Conservation (phyloP, 2,888 invertebrate genomes). For the Cryptus armator region DNA sequence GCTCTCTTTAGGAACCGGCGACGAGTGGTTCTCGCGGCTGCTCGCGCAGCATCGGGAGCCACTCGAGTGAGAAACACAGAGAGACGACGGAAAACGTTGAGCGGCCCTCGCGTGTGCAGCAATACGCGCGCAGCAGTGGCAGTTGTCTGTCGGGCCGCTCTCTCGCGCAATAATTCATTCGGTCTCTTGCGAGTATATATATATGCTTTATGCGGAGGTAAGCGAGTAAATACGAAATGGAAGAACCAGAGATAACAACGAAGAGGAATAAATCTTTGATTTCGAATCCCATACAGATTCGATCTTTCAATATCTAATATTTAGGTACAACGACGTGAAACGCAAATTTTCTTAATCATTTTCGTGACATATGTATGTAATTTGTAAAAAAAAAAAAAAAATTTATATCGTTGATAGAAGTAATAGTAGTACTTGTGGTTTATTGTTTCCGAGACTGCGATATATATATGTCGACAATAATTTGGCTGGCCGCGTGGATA, state of each 20-base stretch:
- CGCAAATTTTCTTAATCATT: no score
- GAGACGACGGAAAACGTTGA: constrained; percentile 15
- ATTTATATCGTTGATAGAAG: no score
- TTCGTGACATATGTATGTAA: no score
- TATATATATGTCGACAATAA: no score
- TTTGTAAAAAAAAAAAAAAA: no score
- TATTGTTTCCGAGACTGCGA: no score
- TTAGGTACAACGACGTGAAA: no score
- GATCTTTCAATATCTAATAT: neutral
- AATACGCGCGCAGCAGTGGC: constrained; percentile 33
- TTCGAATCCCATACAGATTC: constrained; percentile 10
- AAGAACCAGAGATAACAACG: constrained; percentile 22
- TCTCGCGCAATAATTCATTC: constrained; percentile 66
- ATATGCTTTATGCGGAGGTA: neutral
- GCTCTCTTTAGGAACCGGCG: constrained; percentile 58
- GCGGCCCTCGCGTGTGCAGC: constrained; percentile 22
- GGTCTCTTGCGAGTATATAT: constrained; percentile 23
- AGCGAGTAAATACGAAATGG: constrained; percentile 18
- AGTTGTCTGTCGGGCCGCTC: constrained; percentile 56
- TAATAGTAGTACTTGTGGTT: no score
- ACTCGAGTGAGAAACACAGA: constrained; percentile 49
- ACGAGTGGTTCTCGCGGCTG: constrained; percentile 55
- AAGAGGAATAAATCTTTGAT: constrained; percentile 15
- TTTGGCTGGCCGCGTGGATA: no score
- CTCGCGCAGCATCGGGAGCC: constrained; percentile 54